phyloP scores from a whole-genome alignment of 2,888 invertebrate genomes.

The Chydorus sphaericus region DNA sequence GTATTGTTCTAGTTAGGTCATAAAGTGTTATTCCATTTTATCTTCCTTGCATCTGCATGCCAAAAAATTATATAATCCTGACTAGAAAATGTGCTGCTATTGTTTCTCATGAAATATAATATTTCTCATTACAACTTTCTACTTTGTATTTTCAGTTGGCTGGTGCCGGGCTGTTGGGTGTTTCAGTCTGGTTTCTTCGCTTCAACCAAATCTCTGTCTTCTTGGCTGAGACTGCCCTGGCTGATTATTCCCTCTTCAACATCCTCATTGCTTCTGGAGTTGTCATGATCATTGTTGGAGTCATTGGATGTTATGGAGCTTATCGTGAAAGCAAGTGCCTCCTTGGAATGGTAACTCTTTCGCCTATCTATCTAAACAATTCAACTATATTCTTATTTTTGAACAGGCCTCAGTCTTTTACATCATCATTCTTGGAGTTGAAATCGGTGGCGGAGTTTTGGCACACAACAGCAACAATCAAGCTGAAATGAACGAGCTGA shows the following conservation, averaged over 20 bases:
- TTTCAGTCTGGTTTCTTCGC: slow-evolving; percentile 63
- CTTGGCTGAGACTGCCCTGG: slow-evolving; percentile 53
- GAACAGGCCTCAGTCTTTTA: slow-evolving; percentile 62
- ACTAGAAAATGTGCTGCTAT: no score
- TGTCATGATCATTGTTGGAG: slow-evolving; percentile 57
- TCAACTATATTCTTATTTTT: slow-evolving; percentile 22
- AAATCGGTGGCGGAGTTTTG: no score
- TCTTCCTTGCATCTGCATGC: no score
- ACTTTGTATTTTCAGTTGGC: slow-evolving; percentile 41
- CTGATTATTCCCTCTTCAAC: slow-evolving; percentile 52
- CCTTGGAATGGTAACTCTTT: slow-evolving; percentile 53
- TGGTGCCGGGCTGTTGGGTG: slow-evolving; percentile 49
- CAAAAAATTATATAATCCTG: no score
- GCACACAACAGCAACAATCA: no score
- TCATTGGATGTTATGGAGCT: slow-evolving; percentile 71
- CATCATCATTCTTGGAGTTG: slow-evolving; percentile 57
- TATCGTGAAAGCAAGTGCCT: slow-evolving; percentile 60
- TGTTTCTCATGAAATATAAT: no score
- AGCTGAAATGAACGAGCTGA: no score
- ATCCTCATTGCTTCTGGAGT: slow-evolving; percentile 55
- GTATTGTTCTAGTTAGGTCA: no score
- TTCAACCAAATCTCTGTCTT: no score
- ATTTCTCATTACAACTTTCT: background rate
- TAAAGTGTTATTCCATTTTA: no score
- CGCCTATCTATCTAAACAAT: no score